These are phyloP conservation scores for Leptinotarsa haldemani DNA, from an alignment of 2,888 invertebrate genomes.

Conservation along the genomic window DNA sequence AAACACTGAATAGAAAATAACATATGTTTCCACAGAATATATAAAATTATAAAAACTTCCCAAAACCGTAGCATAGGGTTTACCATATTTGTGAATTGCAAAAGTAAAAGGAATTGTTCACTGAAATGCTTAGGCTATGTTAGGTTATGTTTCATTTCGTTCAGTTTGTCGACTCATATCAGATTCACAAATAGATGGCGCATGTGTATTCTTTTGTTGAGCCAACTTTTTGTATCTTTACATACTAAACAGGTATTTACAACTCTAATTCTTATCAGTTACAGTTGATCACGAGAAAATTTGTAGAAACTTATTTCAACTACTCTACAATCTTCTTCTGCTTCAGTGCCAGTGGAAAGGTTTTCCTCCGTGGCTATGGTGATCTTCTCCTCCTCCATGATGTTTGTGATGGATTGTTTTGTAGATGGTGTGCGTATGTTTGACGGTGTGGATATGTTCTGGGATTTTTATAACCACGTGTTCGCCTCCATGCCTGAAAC, in stretches of 20 bases:
- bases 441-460: constrained; percentile 75
- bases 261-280: not conserved
- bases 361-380: constrained; percentile 56
- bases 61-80: too few relatives aligned
- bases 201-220: too few relatives aligned
- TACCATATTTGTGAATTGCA: too few relatives aligned
- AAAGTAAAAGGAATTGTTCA: too few relatives aligned
- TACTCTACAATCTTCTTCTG: not conserved
- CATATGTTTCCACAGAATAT: too few relatives aligned
- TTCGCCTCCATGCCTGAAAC: constrained; percentile 56
- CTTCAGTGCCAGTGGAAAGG: constrained; percentile 51
- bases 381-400: constrained; percentile 50
- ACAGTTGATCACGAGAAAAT: not conserved
- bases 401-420: constrained; percentile 74
- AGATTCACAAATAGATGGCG: too few relatives aligned
- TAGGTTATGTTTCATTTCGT: too few relatives aligned
- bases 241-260: not conserved
- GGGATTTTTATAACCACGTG: constrained; percentile 79
- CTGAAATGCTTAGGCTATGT: too few relatives aligned
- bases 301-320: not conserved
- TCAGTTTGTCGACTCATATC: too few relatives aligned
- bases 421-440: constrained; percentile 79
- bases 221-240: too few relatives aligned
- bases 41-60: too few relatives aligned
- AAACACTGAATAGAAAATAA: too few relatives aligned